Base-by-base conservation (phyloP, 2,888 invertebrate species). In the Linnaemya tessellans region DNA sequence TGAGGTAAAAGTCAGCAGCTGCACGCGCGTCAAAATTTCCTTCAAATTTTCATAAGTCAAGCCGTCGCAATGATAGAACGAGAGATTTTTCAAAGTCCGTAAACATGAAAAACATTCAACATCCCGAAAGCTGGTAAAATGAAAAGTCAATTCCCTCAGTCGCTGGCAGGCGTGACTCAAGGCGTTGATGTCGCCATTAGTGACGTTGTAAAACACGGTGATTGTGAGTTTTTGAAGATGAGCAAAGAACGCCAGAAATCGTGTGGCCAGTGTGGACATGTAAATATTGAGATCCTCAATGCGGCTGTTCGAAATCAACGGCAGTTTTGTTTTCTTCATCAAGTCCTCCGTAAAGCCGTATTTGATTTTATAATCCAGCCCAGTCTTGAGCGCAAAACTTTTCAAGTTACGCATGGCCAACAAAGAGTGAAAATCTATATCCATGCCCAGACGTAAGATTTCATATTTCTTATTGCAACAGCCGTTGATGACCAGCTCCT, bases 11-110 rank as follows among this genome's bases (percentile, higher is more conserved):
- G 71, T 67, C 5, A n/a, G 5, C 18, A 80, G 46, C 1, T 22
- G 35, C 7, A 43, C 13, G 46, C 65, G 43, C 3, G 70, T 80
- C 18, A 80, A 51, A 11, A 80, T 46, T 3, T 84, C 54, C 38
- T n/a, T 65, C 8, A 84, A 51, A 22, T 84, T 70, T 2, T 75
- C 79, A 30, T 75, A 70, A 4, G 64, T 75, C 9, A 84, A 67
- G 8, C 84, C 84, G 3, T 58, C 11, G 9, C 84, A 84, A 9
- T 64, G 10, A 11, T 73, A 71, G 1, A 80, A 46, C 0, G 67
- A 73, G 0, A 84, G 54, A 10, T 71, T 65, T 2, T 1, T 46
- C 46, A 80, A 67, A 11, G 18, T 71, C 11, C 35, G 9, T 13
- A 68, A 62, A 22, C 9, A n/a, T 0, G 60, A 54, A 43, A 84